phyloP scores from a whole-genome alignment of 2,797 vertebrate genomes.

The Apogon talboti region DNA sequence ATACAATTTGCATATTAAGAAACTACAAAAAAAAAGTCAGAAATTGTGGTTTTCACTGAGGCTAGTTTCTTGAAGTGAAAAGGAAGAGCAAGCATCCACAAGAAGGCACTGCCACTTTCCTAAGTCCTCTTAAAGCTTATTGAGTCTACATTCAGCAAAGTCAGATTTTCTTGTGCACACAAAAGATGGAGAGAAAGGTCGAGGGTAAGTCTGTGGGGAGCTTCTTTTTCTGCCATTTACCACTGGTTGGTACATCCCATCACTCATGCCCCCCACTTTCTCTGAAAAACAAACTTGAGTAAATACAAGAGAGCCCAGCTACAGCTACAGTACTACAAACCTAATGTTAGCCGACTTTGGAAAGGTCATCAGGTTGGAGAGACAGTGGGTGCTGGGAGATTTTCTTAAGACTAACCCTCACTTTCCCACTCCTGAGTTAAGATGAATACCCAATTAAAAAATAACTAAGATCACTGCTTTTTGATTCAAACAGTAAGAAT shows the following conservation, averaged over 20 bases:
- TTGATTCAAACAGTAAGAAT: slow-evolving; percentile 70
- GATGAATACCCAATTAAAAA: slow-evolving; percentile 57
- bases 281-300: slow-evolving; percentile 50
- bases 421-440: slow-evolving; percentile 77
- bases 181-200: slow-evolving; percentile 53
- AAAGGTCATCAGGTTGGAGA: slow-evolving; percentile 74
- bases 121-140: slow-evolving; percentile 74
- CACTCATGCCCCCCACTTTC: slow-evolving; percentile 44
- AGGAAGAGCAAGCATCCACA: slow-evolving; percentile 54
- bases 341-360: slow-evolving; percentile 68
- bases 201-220: slow-evolving; percentile 42
- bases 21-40: slow-evolving; percentile 72
- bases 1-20: slow-evolving; percentile 81
- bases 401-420: slow-evolving; percentile 75
- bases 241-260: slow-evolving; percentile 22
- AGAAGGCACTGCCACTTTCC: slow-evolving; percentile 72
- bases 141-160: slow-evolving; percentile 76
- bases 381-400: slow-evolving; percentile 46
- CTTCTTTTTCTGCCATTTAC: slow-evolving; percentile 39
- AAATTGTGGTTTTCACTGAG: slow-evolving; percentile 69
- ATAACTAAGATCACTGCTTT: slow-evolving; percentile 62
- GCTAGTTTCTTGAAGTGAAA: slow-evolving; percentile 61
- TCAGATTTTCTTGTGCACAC: slow-evolving; percentile 59
- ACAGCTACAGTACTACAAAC: slow-evolving; percentile 77
- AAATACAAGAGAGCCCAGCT: slow-evolving; percentile 68